Conservation (phyloP, 2,888 invertebrate species). For the Diadromus collaris region DNA sequence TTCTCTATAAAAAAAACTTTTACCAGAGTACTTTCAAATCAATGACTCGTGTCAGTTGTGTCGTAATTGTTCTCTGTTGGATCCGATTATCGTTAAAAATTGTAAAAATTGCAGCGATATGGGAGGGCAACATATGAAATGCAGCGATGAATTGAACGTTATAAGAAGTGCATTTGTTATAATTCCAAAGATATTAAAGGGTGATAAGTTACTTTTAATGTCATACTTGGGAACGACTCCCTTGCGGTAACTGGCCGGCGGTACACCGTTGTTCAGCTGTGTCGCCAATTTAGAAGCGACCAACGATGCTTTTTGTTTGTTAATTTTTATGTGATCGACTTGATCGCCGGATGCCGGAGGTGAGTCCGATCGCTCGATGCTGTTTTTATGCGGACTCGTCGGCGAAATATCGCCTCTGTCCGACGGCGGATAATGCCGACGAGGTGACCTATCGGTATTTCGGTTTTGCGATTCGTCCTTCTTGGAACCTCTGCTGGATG, state of each 20-base stretch:
- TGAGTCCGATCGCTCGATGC: constrained; percentile 51
- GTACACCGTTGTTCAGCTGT: constrained; percentile 67
- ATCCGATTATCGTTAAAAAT: not conserved
- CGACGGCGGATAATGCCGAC: constrained; percentile 43
- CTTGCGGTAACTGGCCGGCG: constrained; percentile 79
- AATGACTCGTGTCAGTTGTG: not conserved
- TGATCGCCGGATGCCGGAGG: constrained; percentile 53
- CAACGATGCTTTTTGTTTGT: constrained; percentile 68
- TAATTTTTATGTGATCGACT: constrained; percentile 68
- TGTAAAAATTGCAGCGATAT: not conserved
- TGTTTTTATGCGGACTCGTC: constrained; percentile 38
- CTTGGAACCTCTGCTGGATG: constrained; percentile 67
- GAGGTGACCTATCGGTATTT: constrained; percentile 34
- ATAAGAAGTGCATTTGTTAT: not conserved
- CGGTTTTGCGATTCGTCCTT: constrained; percentile 20
- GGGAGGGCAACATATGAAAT: not conserved
- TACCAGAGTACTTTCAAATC: not conserved
- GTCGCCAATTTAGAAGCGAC: constrained; percentile 68
- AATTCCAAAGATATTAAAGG: constrained; percentile 20
- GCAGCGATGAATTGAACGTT: not conserved
- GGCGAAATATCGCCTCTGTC: constrained; percentile 64
- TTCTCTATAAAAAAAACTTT: no score
- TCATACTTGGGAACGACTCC: constrained; percentile 79
- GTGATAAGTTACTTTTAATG: constrained; percentile 58
- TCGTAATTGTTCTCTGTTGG: not conserved